These are phyloP conservation scores for Mythimna loreyi DNA, from an alignment of 2,888 invertebrate species.

Conservation along the genomic window DNA sequence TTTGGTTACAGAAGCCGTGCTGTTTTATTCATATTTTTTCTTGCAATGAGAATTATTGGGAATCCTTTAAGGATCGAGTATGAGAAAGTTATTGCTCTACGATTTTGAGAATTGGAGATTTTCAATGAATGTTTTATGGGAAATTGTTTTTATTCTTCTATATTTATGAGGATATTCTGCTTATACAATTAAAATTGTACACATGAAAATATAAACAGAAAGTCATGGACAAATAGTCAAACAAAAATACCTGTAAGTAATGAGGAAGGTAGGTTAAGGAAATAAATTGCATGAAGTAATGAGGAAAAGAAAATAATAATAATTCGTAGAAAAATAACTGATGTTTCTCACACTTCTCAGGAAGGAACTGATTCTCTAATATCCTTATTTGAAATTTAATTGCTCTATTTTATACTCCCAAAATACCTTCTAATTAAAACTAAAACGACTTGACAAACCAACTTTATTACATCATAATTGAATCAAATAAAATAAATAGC, in stretches of 20 bases:
- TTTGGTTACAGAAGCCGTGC: constrained; percentile 47
- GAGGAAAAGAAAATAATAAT: background rate
- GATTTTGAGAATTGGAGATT: constrained; percentile 38
- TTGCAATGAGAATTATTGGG: constrained; percentile 56
- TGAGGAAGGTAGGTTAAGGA: background rate
- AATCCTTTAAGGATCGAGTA: constrained; percentile 43
- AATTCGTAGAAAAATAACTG: background rate
- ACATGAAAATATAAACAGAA: background rate
- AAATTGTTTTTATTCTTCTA: constrained; percentile 1
- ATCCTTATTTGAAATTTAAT: background rate
- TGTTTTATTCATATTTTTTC: constrained; percentile 62
- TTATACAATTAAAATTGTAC: background rate
- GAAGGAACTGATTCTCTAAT: background rate
- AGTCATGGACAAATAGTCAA: background rate
- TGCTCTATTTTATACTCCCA: too few species aligned
- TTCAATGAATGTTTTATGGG: background rate
- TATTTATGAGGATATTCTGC: background rate
- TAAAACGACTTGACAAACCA: constrained; percentile 9
- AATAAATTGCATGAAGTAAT: background rate
- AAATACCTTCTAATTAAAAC: background rate
- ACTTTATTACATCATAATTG: constrained; percentile 56
- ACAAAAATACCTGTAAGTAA: background rate
- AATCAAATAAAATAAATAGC: constrained; percentile 55
- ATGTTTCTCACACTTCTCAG: background rate
- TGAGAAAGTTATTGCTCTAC: constrained; percentile 51